Evolutionary conservation across 2,888 invertebrate genomes (phyloP).

Genomic region (Nymphalis c-album): DNA sequence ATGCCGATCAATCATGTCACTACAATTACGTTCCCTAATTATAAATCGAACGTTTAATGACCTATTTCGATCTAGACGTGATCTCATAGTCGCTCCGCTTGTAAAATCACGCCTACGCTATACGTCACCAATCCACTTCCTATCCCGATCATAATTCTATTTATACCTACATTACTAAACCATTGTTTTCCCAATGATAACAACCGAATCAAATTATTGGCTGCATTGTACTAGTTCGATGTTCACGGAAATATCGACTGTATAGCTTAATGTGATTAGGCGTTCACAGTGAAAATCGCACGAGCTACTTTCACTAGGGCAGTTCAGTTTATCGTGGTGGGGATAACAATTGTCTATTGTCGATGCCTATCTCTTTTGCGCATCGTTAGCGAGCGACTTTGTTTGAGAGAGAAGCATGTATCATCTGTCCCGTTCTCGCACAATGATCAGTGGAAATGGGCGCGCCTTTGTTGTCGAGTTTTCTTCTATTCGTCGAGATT

Average conservation of each 20-base stretch:
- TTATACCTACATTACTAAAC: constrained; percentile 56
- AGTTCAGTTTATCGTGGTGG: constrained; percentile 57
- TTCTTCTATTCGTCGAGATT: constrained; percentile 66
- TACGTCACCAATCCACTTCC: constrained; percentile 55
- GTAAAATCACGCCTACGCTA: constrained; percentile 49
- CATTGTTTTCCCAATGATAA: constrained; percentile 78
- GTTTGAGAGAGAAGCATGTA: constrained; percentile 52
- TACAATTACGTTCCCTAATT: constrained; percentile 20
- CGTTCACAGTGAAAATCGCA: constrained; percentile 49
- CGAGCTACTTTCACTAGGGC: constrained; percentile 56
- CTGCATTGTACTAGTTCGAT: constrained; percentile 45
- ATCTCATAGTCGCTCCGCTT: constrained; percentile 23
- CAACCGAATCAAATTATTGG: constrained; percentile 77
- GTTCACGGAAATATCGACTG: constrained; percentile 46
- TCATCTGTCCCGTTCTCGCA: constrained; percentile 57
- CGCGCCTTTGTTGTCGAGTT: constrained; percentile 64
- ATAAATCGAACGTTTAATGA: constrained; percentile 17
- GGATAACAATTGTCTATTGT: constrained; percentile 82
- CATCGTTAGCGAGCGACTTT: constrained; percentile 60
- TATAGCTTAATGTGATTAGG: constrained; percentile 39
- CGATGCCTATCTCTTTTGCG: constrained; percentile 75
- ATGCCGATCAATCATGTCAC: constrained; percentile 8
- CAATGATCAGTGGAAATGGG: constrained; percentile 63
- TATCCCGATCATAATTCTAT: constrained; percentile 50
- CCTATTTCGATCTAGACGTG: constrained; percentile 28